A percentile compares a stretch with the other conserved stretches of the same genome.
Evolutionary conservation across 53 echinoderm and acorn worm species (phyloP).

Genomic region (Astropecten irregularis): DNA sequence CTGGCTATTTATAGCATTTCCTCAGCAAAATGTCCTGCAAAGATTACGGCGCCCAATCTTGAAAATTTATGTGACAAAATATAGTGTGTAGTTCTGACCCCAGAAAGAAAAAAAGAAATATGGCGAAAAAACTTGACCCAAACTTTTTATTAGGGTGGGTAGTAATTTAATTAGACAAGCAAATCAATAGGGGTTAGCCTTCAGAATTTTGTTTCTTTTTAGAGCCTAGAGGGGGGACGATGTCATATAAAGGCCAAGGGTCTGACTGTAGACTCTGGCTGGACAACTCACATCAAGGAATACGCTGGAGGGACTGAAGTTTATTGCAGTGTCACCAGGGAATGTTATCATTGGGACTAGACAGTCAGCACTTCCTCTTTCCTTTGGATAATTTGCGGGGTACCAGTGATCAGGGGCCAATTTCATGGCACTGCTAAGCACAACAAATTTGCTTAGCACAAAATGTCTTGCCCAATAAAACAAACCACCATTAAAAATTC

Average conservation of each 20-base stretch:
- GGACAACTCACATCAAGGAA: background rate
- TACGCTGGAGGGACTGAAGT: background rate
- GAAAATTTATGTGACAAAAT: no score
- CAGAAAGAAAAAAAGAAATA: background rate
- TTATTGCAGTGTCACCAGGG: constrained; percentile 16
- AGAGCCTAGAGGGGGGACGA: background rate
- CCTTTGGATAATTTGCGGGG: no score
- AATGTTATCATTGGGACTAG: constrained; percentile 10
- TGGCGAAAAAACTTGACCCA: background rate
- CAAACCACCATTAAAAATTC: no score
- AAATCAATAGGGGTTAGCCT: background rate
- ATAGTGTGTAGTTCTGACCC: background rate
- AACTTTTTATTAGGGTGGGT: background rate
- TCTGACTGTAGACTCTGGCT: no score
- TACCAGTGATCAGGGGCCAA: no score
- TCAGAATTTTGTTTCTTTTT: background rate
- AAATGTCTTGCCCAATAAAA: no score
- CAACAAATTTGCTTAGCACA: no score
- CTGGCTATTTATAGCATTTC: no score
- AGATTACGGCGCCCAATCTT: no score
- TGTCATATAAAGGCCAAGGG: no score
- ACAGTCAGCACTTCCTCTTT: constrained; percentile 19
- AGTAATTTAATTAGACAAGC: constrained; percentile 27
- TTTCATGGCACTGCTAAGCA: no score
- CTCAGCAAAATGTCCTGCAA: no score